Percentiles rank a stretch among this genome's conserved stretches.
Conservation (phyloP, 1,140 invertebrate genomes). For the Drosophila bocki region DNA sequence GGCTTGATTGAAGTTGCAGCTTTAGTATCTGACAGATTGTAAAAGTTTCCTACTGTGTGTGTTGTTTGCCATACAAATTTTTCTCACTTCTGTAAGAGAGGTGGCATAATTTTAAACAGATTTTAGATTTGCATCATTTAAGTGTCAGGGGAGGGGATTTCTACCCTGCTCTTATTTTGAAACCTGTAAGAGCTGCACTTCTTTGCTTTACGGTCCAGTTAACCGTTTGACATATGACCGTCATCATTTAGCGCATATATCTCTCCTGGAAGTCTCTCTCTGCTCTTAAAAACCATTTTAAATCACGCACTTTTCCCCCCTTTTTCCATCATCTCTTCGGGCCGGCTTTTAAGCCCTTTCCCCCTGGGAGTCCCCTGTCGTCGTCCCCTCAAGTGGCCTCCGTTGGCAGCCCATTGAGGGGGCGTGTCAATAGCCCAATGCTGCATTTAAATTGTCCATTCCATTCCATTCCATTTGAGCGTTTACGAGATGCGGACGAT, state of each 20-base stretch:
- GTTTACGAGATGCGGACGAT: constrained; percentile 64
- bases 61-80: constrained; percentile 2
- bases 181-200: neutral
- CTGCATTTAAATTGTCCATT: constrained; percentile 70
- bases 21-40: constrained; percentile 44
- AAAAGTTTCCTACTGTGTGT: constrained; percentile 11
- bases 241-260: constrained; percentile 65
- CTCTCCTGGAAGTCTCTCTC: constrained; percentile 27
- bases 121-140: constrained; percentile 4
- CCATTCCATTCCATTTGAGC: constrained; percentile 63
- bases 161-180: constrained; percentile 1
- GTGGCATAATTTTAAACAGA: constrained; percentile 19
- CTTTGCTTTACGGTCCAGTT: constrained; percentile 47
- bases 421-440: constrained; percentile 71
- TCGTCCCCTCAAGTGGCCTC: constrained; percentile 7
- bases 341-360: neutral
- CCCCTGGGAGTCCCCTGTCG: neutral
- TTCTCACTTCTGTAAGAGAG: neutral
- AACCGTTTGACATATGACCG: constrained; percentile 66
- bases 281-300: constrained; percentile 66
- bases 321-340: constrained; percentile 1
- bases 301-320: constrained; percentile 50
- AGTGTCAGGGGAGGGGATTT: neutral
- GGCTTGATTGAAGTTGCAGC: constrained; percentile 55
- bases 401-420: constrained; percentile 57